Conservation (phyloP, 2,797 vertebrate species). For the Monodelphis domestica region DNA sequence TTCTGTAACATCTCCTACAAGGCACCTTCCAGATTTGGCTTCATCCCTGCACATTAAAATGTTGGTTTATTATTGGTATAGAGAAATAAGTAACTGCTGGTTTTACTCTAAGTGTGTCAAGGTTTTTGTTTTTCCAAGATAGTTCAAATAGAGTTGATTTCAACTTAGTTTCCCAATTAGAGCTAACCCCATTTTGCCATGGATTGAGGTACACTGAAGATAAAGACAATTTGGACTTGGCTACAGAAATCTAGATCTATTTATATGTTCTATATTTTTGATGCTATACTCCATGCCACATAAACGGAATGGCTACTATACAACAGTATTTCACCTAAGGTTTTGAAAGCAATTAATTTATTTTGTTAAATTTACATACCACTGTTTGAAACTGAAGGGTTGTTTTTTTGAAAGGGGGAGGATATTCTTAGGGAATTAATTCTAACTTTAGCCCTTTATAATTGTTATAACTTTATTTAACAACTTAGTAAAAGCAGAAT, state of each 20-base stretch:
- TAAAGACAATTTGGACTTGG: neutral
- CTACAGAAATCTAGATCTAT: constrained; percentile 51
- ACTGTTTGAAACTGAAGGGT: constrained; percentile 65
- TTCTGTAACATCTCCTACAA: neutral
- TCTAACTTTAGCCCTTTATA: constrained; percentile 69
- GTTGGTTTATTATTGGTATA: neutral
- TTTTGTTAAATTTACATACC: constrained; percentile 69
- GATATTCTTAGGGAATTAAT: constrained; percentile 55
- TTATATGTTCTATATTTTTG: constrained; percentile 22
- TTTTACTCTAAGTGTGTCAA: neutral
- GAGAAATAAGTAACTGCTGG: neutral
- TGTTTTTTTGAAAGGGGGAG: neutral
- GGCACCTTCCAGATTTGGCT: neutral
- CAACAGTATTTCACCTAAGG: constrained; percentile 53
- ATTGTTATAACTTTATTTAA: constrained; percentile 74
- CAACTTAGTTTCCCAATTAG: neutral
- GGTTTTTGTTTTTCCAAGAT: too few relatives aligned
- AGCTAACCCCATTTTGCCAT: constrained; percentile 2
- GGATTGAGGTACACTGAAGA: neutral
- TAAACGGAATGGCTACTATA: constrained; percentile 39
- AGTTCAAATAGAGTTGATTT: neutral
- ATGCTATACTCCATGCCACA: constrained; percentile 41
- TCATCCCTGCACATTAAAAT: neutral
- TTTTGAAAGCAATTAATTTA: constrained; percentile 75
- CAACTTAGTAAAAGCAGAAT: constrained; percentile 66